Conservation (phyloP, 2,888 invertebrate species). For the Sphaerophoria taeniata region DNA sequence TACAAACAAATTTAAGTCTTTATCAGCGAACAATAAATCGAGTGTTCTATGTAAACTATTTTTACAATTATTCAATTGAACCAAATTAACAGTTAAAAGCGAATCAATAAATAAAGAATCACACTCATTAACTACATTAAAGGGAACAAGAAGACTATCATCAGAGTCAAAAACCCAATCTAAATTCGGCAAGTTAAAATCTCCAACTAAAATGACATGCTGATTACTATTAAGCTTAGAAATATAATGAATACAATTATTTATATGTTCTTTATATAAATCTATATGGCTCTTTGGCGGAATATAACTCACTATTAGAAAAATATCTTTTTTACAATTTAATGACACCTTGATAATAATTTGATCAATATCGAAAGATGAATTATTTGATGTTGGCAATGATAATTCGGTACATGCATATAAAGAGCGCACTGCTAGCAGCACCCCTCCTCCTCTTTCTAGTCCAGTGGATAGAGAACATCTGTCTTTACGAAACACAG, state of each 20-base stretch:
- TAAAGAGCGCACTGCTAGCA: too few species aligned
- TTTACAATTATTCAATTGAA: slow-evolving; percentile 9
- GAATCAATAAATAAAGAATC: slow-evolving; percentile 9
- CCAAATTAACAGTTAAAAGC: background rate
- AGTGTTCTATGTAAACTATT: slow-evolving; percentile 7
- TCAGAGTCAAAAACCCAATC: slow-evolving; percentile 10
- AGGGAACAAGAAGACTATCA: background rate
- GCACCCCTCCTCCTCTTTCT: too few species aligned
- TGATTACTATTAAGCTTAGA: slow-evolving; percentile 3
- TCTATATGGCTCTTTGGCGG: slow-evolving; percentile 7
- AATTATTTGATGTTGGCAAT: too few species aligned
- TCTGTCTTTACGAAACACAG: slow-evolving; percentile 7
- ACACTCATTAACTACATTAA: background rate
- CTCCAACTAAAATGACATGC: slow-evolving; percentile 1
- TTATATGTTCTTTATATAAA: slow-evolving; percentile 2
- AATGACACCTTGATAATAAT: background rate
- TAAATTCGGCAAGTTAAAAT: slow-evolving; percentile 10
- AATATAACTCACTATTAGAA: background rate
- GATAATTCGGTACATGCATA: too few species aligned
- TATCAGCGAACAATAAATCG: slow-evolving; percentile 12
- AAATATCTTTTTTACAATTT: too few species aligned
- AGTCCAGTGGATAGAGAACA: slow-evolving; percentile 4
- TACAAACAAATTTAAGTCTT: slow-evolving; percentile 1
- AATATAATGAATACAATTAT: slow-evolving; percentile 11
- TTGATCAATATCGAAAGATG: background rate